Base-by-base conservation (phyloP, 2,113 vertebrate genomes). In the Steatornis caripensis region DNA sequence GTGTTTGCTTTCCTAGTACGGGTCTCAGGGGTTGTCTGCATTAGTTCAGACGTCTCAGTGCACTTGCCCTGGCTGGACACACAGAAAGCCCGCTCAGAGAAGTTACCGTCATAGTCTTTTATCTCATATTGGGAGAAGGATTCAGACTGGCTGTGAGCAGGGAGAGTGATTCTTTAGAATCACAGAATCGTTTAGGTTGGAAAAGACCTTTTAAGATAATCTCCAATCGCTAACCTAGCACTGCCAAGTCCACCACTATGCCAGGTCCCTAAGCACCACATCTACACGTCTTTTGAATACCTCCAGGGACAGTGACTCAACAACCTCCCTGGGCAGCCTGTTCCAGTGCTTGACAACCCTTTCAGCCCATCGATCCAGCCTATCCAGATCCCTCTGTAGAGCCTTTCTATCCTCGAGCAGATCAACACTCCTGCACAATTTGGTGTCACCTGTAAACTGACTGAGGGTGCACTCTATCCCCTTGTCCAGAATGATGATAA, bases 1-100 rank as follows among this genome's bases (percentile, higher is more conserved):
- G 80, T 95, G 87, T 94, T 96, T 84, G 60, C 76, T 95, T 87
- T 92, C 76, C 93, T 48, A 82, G 54, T 34, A 64, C 5, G 3
- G 90, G 15, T 75, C 84, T 85, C 0, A 3, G 48, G 41, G 87
- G 55, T 49, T 94, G 82, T 49, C 84, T 92, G 55, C 49, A 14
- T 58, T 69, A 17, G 75, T 74, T 71, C 84, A 77, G 64, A 58
- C 1, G 2, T n/a, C 2, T 6, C 48, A 82, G 43, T 30, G 53
- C 54, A 17, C 57, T 91, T 18, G 9, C 43, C 76, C 90, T 41
- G 60, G 46, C 68, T 76, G 9, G 2, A 85, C 68, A 81, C 39
- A 77, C 46, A 72, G 75, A 77, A 55, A 49, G 65, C 45, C 76
- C 12, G 1, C 61, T 69, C 57, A 41, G 90, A 74, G 34, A 66